Percentiles rank a stretch among this genome's conserved stretches.
These are phyloP conservation scores for Neosilurus mollespiculum DNA, from an alignment of 2,797 vertebrate species.

Conservation along the genomic window DNA sequence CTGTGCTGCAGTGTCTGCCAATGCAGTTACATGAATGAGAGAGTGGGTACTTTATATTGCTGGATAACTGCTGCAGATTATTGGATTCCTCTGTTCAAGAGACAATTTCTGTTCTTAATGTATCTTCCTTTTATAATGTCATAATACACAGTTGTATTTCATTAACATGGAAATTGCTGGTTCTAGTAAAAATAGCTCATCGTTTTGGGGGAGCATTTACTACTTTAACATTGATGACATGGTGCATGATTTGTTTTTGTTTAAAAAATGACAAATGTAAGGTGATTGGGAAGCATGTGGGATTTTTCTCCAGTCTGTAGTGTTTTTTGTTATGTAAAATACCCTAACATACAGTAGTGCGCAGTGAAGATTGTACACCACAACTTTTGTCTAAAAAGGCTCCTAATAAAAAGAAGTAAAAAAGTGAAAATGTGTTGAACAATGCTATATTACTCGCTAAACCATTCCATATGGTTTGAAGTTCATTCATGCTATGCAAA, in stretches of 20 bases:
- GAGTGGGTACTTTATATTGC: constrained; percentile 19
- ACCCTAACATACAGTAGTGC: too few species aligned
- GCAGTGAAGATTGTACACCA: too few species aligned
- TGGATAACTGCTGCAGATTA: constrained; percentile 27
- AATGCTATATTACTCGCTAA: too few species aligned
- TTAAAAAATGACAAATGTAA: not conserved
- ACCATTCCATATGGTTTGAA: too few species aligned
- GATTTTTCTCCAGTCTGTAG: not conserved
- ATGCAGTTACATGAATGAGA: constrained; percentile 5
- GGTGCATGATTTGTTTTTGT: not conserved
- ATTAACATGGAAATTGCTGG: constrained; percentile 21
- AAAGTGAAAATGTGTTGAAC: too few species aligned
- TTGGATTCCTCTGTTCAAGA: constrained; percentile 25
- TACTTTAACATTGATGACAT: not conserved
- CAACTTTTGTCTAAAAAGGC: too few species aligned
- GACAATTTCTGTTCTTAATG: not conserved
- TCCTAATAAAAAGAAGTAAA: too few species aligned
- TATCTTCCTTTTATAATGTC: constrained; percentile 3
- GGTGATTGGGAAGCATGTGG: not conserved
- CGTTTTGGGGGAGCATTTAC: not conserved
- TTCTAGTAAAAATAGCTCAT: constrained; percentile 2
- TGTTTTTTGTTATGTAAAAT: not conserved
- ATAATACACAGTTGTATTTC: constrained; percentile 13
- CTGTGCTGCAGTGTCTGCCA: constrained; percentile 53
- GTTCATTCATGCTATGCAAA: too few species aligned